These are phyloP conservation scores for Pollicipes pollicipes DNA, from an alignment of 1,140 invertebrate species.

Conservation along the genomic window DNA sequence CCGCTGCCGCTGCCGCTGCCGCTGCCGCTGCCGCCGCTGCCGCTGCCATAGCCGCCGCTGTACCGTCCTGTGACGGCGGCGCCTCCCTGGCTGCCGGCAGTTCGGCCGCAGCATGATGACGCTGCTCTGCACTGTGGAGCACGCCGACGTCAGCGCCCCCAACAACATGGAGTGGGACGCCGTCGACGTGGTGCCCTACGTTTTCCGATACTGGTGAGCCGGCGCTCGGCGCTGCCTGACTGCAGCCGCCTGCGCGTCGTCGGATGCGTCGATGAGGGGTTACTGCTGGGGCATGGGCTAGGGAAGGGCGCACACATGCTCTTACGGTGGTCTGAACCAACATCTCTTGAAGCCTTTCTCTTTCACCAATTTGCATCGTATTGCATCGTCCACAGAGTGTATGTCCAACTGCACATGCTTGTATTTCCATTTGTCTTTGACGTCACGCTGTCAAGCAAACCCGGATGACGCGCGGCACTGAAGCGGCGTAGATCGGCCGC, in stretches of 20 bases:
- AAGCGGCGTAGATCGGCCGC: too few relatives aligned
- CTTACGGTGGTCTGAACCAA: background rate
- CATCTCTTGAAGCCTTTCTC: constrained; percentile 8
- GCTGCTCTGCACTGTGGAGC: constrained; percentile 54
- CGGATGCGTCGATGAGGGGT: background rate
- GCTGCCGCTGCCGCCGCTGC: too few relatives aligned
- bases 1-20: too few relatives aligned
- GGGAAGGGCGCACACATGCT: background rate
- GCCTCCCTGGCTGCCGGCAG: too few relatives aligned
- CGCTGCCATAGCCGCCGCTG: too few relatives aligned
- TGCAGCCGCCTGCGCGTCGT: background rate
- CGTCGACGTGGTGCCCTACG: constrained; percentile 52
- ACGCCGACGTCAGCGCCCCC: constrained; percentile 61
- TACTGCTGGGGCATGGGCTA: background rate
- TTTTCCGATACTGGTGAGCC: constrained; percentile 55
- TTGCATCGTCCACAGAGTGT: too few relatives aligned
- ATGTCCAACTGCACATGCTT: too few relatives aligned
- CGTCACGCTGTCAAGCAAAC: too few relatives aligned
- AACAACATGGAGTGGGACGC: constrained; percentile 84
- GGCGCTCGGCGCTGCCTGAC: background rate
- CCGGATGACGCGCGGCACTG: too few relatives aligned
- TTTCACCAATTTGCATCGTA: too few relatives aligned
- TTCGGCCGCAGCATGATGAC: constrained; percentile 71
- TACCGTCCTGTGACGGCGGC: too few relatives aligned
- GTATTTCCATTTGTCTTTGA: too few relatives aligned